phyloP scores from a whole-genome alignment of 2,797 vertebrate species.

The Chiroxiphia lanceolata region DNA sequence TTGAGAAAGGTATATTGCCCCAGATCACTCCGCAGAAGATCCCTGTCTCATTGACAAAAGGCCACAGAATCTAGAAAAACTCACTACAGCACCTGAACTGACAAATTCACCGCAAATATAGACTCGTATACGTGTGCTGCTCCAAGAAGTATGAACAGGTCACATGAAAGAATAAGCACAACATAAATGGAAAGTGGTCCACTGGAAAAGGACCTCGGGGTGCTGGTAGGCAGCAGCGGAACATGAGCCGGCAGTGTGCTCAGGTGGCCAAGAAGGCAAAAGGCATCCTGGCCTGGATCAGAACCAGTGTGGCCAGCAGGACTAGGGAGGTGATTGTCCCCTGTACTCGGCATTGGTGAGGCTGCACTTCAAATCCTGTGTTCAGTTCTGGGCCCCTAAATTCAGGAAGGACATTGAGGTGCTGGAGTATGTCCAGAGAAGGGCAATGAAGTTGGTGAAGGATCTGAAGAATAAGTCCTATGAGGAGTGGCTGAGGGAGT shows the following conservation, averaged over 20 bases:
- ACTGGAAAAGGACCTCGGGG: neutral
- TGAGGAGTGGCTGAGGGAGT: neutral
- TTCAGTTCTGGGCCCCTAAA: neutral
- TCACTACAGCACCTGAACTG: neutral
- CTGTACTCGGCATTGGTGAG: rapidly evolving
- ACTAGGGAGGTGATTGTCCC: rapidly evolving
- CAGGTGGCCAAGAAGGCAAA: neutral
- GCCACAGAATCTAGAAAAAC: neutral
- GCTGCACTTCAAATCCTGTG: neutral
- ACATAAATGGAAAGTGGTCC: neutral
- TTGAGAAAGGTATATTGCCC: neutral
- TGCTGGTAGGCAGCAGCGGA: rapidly evolving
- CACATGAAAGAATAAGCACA: neutral
- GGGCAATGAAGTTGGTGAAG: neutral
- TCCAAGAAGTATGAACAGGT: neutral
- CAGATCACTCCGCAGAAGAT: neutral
- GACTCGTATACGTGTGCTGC: neutral
- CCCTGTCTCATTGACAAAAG: neutral
- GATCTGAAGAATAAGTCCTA: neutral
- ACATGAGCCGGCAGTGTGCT: neutral
- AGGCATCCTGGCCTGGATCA: neutral
- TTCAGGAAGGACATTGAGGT: neutral
- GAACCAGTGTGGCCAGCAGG: neutral
- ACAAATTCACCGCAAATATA: neutral
- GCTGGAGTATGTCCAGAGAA: neutral